These are phyloP conservation scores for Parus major DNA, from an alignment of 2,113 vertebrate species.

Conservation along the genomic window DNA sequence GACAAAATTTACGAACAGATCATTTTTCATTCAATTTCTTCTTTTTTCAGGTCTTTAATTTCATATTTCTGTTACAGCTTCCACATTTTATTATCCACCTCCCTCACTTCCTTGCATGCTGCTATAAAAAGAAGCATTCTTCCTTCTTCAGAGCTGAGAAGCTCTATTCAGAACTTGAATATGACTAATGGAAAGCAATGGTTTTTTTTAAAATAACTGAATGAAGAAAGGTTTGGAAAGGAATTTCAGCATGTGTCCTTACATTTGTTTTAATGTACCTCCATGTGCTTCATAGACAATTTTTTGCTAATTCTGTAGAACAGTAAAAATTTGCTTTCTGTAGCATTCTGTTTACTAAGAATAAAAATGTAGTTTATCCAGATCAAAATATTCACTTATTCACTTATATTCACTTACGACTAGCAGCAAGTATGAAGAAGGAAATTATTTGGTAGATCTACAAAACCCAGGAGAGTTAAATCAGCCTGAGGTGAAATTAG, in stretches of 20 bases:
- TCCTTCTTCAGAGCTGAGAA: neutral
- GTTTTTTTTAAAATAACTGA: neutral
- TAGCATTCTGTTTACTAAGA: neutral
- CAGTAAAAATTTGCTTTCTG: neutral
- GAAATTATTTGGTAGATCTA: neutral
- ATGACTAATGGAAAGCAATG: neutral
- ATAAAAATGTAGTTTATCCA: neutral
- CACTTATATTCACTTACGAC: neutral
- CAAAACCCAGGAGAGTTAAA: fast-evolving
- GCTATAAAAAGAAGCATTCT: conserved; percentile 3
- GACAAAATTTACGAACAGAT: conserved; percentile 65
- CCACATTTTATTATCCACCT: neutral
- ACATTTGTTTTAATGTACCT: neutral
- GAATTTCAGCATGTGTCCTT: neutral
- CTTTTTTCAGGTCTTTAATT: neutral
- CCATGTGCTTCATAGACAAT: neutral
- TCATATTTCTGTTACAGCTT: neutral
- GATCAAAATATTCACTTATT: neutral
- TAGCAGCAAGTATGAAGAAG: neutral
- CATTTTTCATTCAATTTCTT: conserved; percentile 25
- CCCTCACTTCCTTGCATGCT: neutral
- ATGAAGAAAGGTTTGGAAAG: neutral
- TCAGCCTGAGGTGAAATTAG: neutral
- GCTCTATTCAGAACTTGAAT: neutral
- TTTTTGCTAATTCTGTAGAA: neutral